Conservation (phyloP, 2,888 invertebrate genomes). For the Hydroisotoma schaefferi region DNA sequence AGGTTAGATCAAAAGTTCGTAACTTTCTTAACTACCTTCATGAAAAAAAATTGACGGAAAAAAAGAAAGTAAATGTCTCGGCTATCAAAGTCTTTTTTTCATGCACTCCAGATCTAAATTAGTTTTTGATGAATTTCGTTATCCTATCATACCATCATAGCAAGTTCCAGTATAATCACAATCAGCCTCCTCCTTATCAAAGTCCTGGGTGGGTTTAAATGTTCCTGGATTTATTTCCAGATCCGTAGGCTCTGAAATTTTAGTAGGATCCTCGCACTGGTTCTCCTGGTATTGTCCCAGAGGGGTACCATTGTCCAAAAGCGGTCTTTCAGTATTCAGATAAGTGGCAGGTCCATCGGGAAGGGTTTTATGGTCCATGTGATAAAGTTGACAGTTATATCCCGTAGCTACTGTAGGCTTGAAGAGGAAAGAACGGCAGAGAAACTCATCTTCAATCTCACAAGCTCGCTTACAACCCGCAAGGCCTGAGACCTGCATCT, state of each 20-base stretch:
- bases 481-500: conserved; percentile 78
- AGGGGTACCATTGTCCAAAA: conserved; percentile 85
- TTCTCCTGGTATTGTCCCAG: conserved; percentile 88
- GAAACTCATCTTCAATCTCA: conserved; percentile 87
- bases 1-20: too few relatives aligned
- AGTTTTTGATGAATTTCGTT: too few relatives aligned
- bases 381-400: conserved; percentile 88
- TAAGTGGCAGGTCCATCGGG: conserved; percentile 91
- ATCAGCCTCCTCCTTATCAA: conserved; percentile 52
- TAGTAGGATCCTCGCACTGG: conserved; percentile 75
- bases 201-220: conserved; percentile 27
- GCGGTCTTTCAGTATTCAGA: conserved; percentile 75
- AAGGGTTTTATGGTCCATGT: conserved; percentile 76
- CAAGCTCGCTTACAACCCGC: conserved; percentile 85
- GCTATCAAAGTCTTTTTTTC: too few relatives aligned
- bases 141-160: conserved; percentile 83
- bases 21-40: too few relatives aligned
- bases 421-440: conserved; percentile 79
- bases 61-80: too few relatives aligned
- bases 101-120: too few relatives aligned
- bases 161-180: conserved; percentile 94
- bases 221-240: conserved; percentile 42
- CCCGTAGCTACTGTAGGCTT: conserved; percentile 60
- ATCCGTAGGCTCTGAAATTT: conserved; percentile 25
- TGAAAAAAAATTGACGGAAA: too few relatives aligned